These are phyloP conservation scores for Hiodon alosoides DNA, from an alignment of 2,113 vertebrate genomes.

Conservation along the genomic window DNA sequence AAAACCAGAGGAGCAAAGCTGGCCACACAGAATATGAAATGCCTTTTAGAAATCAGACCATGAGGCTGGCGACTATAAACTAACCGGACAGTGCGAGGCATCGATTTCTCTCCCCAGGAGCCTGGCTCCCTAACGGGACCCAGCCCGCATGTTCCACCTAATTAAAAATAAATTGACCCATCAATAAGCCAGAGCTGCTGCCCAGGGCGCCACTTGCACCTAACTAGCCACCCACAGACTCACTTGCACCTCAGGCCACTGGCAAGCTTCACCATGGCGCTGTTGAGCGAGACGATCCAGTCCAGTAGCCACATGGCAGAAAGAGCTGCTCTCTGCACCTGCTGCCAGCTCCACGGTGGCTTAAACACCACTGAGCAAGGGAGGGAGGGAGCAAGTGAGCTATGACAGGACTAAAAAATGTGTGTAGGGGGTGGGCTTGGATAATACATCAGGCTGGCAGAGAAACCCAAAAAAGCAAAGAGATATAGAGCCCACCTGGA, in stretches of 20 bases:
- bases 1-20: too few relatives aligned
- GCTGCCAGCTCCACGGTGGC: slow-evolving; percentile 24
- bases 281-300: slow-evolving; percentile 66
- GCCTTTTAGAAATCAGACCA: too few relatives aligned
- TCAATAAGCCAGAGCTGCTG: slow-evolving; percentile 41
- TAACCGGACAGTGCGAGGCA: too few relatives aligned
- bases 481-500: neutral
- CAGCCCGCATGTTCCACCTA: neutral
- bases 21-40: too few relatives aligned
- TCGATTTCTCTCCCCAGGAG: too few relatives aligned
- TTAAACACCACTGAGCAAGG: slow-evolving; percentile 24
- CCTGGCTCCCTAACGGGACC: too few relatives aligned
- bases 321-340: slow-evolving; percentile 25
- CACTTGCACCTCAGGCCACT: slow-evolving; percentile 61
- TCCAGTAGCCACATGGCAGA: slow-evolving; percentile 66
- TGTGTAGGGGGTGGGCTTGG: neutral
- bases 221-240: slow-evolving; percentile 31
- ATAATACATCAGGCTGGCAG: neutral
- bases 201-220: neutral
- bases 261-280: slow-evolving; percentile 64
- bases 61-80: too few relatives aligned
- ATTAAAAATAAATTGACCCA: slow-evolving; percentile 44
- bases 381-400: slow-evolving; percentile 12
- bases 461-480: neutral
- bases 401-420: slow-evolving; percentile 7